phyloP scores from a whole-genome alignment of 2,888 invertebrate genomes.

The Scaptomyza tumidula region DNA sequence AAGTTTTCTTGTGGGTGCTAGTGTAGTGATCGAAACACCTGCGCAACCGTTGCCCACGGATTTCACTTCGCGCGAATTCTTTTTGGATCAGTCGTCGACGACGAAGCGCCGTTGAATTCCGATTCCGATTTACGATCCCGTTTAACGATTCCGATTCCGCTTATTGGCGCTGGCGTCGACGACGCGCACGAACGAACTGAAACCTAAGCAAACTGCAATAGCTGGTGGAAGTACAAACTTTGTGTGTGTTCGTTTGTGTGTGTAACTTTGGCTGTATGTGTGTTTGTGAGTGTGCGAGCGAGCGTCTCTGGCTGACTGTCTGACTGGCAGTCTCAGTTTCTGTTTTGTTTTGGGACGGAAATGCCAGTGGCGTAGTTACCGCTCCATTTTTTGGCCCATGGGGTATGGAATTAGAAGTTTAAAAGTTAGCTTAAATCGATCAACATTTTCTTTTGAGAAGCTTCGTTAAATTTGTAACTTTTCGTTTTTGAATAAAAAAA shows the following conservation, averaged over 20 bases:
- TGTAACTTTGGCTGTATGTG: slow-evolving; percentile 16
- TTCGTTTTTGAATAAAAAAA: not conserved
- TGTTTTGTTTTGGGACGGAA: slow-evolving; percentile 77
- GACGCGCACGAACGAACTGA: slow-evolving; percentile 70
- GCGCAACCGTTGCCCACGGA: slow-evolving; percentile 50
- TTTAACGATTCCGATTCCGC: slow-evolving; percentile 55
- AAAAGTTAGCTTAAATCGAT: too few species aligned
- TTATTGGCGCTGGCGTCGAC: slow-evolving; percentile 67
- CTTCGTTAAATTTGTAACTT: not conserved
- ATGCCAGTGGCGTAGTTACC: slow-evolving; percentile 58
- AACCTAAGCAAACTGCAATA: slow-evolving; percentile 74
- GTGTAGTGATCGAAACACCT: slow-evolving; percentile 42
- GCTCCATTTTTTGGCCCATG: slow-evolving; percentile 30
- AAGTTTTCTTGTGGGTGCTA: slow-evolving; percentile 12
- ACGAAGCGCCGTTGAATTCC: slow-evolving; percentile 35
- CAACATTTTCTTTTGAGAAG: not conserved
- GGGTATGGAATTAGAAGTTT: not conserved
- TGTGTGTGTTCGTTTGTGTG: slow-evolving; percentile 18
- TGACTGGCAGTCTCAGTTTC: slow-evolving; percentile 65
- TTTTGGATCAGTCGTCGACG: slow-evolving; percentile 44
- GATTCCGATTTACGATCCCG: slow-evolving; percentile 51
- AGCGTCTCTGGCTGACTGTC: slow-evolving; percentile 51
- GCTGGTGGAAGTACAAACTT: slow-evolving; percentile 65
- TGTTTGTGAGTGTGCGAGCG: slow-evolving; percentile 35
- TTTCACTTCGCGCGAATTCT: slow-evolving; percentile 59